Conservation (phyloP, 2,797 vertebrate genomes). For the Eremophila alpestris region DNA sequence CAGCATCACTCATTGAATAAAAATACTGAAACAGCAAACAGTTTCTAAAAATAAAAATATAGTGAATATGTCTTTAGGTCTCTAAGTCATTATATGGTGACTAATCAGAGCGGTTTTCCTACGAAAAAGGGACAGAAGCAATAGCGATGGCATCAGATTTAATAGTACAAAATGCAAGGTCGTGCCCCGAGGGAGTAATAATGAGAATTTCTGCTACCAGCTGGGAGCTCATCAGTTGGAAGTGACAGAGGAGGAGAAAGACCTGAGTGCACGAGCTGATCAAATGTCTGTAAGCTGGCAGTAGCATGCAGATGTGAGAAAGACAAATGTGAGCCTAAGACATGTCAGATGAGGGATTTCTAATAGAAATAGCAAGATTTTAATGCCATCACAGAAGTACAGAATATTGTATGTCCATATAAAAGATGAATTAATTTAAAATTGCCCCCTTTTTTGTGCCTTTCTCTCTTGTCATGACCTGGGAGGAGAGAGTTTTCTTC, state of each 20-base stretch:
- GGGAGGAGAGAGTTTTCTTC: slow-evolving; percentile 5
- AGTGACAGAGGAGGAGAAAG: slow-evolving; percentile 68
- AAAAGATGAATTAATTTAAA: slow-evolving; percentile 52
- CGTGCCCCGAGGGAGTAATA: slow-evolving; percentile 63
- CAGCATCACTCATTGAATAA: slow-evolving; percentile 63
- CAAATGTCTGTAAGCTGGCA: slow-evolving; percentile 57
- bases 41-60: slow-evolving; percentile 68
- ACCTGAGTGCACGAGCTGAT: slow-evolving; percentile 5
- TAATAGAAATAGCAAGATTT: slow-evolving; percentile 40
- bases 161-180: slow-evolving; percentile 60
- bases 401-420: slow-evolving; percentile 14
- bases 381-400: background rate
- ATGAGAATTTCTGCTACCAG: slow-evolving; percentile 68
- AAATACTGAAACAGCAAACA: slow-evolving; percentile 62
- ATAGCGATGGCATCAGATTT: slow-evolving; percentile 66
- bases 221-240: slow-evolving; percentile 68
- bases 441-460: background rate
- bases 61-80: slow-evolving; percentile 58
- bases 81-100: slow-evolving; percentile 52
- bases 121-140: slow-evolving; percentile 44
- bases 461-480: background rate
- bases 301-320: slow-evolving; percentile 56
- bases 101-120: slow-evolving; percentile 59
- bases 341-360: slow-evolving; percentile 40
- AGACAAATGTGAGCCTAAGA: slow-evolving; percentile 44